phyloP scores from a whole-genome alignment of 1,140 invertebrate genomes.

The Ephestia elutella region DNA sequence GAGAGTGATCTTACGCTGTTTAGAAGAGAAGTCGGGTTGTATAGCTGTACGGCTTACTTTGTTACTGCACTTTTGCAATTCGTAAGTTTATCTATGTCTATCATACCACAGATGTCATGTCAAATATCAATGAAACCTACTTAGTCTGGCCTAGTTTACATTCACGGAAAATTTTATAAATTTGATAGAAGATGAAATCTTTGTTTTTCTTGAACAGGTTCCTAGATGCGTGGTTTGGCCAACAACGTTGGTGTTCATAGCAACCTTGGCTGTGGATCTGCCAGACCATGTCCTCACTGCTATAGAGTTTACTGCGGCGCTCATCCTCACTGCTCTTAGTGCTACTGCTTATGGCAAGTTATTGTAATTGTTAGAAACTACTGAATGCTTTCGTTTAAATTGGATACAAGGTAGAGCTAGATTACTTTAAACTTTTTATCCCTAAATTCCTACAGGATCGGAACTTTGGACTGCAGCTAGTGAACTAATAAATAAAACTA shows the following conservation, averaged over 20 bases:
- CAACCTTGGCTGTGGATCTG: constrained; percentile 40
- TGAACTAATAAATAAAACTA: no score
- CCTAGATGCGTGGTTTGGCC: constrained; percentile 54
- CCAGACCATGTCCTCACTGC: constrained; percentile 44
- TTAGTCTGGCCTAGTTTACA: no score
- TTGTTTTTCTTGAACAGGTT: constrained; percentile 26
- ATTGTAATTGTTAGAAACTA: no score
- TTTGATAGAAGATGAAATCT: neutral
- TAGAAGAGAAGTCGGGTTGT: constrained; percentile 53
- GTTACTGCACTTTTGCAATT: constrained; percentile 43
- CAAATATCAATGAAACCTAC: no score
- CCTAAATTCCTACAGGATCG: no score
- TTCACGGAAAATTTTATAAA: no score
- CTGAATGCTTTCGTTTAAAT: no score
- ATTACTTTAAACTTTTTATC: no score
- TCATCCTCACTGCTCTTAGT: constrained; percentile 35
- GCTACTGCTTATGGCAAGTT: constrained; percentile 51
- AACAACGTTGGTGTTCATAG: constrained; percentile 32
- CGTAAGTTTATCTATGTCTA: constrained; percentile 32
- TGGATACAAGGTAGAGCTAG: neutral
- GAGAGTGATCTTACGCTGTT: constrained; percentile 50
- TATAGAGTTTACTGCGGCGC: constrained; percentile 32
- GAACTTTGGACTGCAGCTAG: no score
- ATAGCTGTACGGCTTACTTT: constrained; percentile 51
- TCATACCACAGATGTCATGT: no score